These are phyloP conservation scores for Coleophora deauratella DNA, from an alignment of 2,888 invertebrate species.

Conservation along the genomic window DNA sequence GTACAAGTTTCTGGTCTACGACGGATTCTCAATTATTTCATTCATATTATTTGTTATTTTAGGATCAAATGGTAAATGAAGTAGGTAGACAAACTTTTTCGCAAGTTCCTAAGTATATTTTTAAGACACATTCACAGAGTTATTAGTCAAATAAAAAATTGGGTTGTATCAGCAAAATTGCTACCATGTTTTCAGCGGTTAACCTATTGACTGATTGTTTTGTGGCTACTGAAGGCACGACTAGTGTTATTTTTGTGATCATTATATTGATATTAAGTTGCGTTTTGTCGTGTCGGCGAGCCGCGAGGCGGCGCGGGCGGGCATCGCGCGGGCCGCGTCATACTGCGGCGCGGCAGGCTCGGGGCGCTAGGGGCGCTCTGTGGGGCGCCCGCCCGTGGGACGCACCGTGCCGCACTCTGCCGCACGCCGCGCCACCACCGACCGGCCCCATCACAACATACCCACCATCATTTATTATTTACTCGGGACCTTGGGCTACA, in stretches of 20 bases:
- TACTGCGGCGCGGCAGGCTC: constrained; percentile 50
- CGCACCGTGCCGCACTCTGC: constrained; percentile 26
- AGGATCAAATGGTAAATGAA: too few species aligned
- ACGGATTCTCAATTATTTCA: too few species aligned
- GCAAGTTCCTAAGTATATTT: too few species aligned
- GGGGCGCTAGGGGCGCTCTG: constrained; percentile 26
- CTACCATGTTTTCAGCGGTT: constrained; percentile 1
- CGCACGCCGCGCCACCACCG: constrained; percentile 29
- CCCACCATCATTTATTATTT: constrained; percentile 63
- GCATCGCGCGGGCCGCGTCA: constrained; percentile 56
- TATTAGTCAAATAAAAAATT: too few species aligned
- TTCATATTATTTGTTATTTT: too few species aligned
- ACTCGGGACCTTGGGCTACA: constrained; percentile 61
- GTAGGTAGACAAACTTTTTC: too few species aligned
- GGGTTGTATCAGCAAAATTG: too few species aligned
- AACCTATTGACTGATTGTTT: constrained; percentile 17
- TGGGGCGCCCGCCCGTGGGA: constrained; percentile 32
- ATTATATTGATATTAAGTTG: constrained; percentile 32
- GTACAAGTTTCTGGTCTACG: too few species aligned
- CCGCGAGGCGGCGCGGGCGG: constrained; percentile 24
- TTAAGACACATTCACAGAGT: too few species aligned
- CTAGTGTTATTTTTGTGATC: constrained; percentile 21
- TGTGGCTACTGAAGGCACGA: constrained; percentile 42
- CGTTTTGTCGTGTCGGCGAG: constrained; percentile 24
- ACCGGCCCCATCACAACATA: constrained; percentile 32